Percentiles rank a stretch among this genome's conserved stretches.
Evolutionary conservation across 2,797 vertebrate species (phyloP).

Genomic region (Rhynchotus rufescens): DNA sequence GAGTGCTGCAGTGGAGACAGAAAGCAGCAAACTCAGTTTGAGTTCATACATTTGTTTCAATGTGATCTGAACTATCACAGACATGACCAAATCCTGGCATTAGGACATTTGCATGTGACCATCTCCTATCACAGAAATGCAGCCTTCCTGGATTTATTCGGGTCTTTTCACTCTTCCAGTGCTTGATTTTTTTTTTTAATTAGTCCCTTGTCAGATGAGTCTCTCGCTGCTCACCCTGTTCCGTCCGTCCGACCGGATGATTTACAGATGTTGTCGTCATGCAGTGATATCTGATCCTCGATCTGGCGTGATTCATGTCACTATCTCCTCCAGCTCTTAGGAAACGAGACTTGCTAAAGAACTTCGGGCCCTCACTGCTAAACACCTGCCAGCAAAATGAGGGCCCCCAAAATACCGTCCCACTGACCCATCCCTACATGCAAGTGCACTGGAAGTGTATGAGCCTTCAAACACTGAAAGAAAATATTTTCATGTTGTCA

Average conservation of each 20-base stretch:
- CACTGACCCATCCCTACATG: rapidly evolving
- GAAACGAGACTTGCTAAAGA: background rate
- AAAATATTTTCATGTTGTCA: background rate
- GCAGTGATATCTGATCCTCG: background rate
- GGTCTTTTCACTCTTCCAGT: background rate
- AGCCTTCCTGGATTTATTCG: background rate
- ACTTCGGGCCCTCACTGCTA: background rate
- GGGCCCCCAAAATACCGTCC: background rate
- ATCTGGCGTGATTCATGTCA: background rate
- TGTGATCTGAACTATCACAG: background rate
- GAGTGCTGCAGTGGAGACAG: background rate
- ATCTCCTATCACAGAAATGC: background rate
- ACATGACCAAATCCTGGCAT: background rate
- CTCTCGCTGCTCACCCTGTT: background rate
- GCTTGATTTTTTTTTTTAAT: background rate
- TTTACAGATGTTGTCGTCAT: no score
- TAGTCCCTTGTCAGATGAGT: rapidly evolving
- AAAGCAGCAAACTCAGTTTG: background rate
- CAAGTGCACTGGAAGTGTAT: rapidly evolving
- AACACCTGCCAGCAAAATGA: background rate
- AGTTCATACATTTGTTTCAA: background rate
- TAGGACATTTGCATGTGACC: background rate
- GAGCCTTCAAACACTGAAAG: background rate
- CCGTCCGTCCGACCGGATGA: background rate
- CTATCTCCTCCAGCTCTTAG: background rate